Evolutionary conservation across 2,797 vertebrate genomes (phyloP).

Genomic region (Enteromius paludinosus): DNA sequence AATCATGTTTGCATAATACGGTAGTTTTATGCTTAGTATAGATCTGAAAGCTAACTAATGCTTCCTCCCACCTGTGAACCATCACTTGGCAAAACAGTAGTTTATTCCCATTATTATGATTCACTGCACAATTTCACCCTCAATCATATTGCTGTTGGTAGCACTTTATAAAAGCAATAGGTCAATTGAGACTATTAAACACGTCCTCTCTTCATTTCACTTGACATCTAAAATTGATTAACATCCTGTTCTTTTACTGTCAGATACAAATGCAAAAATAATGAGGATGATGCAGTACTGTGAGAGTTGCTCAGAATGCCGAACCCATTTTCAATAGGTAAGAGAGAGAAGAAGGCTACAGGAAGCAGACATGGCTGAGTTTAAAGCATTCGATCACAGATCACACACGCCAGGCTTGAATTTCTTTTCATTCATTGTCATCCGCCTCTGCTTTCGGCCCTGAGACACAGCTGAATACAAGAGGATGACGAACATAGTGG

Average conservation of each 20-base stretch:
- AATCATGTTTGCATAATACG: not conserved
- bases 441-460: conserved; percentile 31
- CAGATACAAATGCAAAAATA: not conserved
- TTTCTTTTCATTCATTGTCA: conserved; percentile 52
- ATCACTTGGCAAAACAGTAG: not conserved
- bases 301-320: not conserved
- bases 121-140: not conserved
- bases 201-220: not conserved
- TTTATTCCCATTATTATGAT: conserved; percentile 1
- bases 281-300: not conserved
- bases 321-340: not conserved
- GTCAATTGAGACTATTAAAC: not conserved
- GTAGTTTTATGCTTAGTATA: not conserved
- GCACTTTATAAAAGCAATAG: not conserved
- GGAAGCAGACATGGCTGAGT: conserved; percentile 8
- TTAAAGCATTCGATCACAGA: not conserved
- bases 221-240: not conserved
- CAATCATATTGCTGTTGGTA: conserved; percentile 1
- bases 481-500: conserved; percentile 16
- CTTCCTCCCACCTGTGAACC: not conserved
- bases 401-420: conserved; percentile 6
- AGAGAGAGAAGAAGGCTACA: not conserved
- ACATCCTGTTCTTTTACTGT: conserved; percentile 3
- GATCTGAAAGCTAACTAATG: not conserved
- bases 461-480: not conserved